phyloP scores from a whole-genome alignment of 1,140 invertebrate species.

The Ptiloglossa arizonensis region DNA sequence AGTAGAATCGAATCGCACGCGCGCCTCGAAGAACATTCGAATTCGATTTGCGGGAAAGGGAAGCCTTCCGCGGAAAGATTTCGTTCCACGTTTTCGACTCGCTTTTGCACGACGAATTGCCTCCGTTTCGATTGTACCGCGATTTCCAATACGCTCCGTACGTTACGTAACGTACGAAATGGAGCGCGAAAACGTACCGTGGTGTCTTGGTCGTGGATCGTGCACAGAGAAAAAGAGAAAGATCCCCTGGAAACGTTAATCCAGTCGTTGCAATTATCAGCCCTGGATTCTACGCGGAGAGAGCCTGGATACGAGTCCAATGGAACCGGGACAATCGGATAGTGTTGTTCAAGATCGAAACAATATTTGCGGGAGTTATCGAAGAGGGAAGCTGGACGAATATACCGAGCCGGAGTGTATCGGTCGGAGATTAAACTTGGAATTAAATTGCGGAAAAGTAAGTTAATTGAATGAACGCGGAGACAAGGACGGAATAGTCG shows the following conservation, averaged over 20 bases:
- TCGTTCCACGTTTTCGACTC: too few relatives aligned
- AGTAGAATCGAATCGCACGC: too few relatives aligned
- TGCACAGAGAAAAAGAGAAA: neutral
- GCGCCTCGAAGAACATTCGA: too few relatives aligned
- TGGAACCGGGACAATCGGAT: neutral
- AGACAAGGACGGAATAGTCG: too few relatives aligned
- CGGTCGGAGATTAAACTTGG: conserved; percentile 5
- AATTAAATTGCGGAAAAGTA: neutral
- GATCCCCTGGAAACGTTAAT: neutral
- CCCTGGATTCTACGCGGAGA: neutral
- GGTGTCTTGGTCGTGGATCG: neutral
- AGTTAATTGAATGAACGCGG: too few relatives aligned
- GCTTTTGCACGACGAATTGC: too few relatives aligned
- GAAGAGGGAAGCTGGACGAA: neutral
- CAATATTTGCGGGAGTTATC: conserved; percentile 3
- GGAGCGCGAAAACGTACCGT: neutral
- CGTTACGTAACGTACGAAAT: neutral
- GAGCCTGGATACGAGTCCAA: too few relatives aligned
- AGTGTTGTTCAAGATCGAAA: neutral
- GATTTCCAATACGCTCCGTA: too few relatives aligned
- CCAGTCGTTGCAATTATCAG: neutral
- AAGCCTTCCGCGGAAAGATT: too few relatives aligned
- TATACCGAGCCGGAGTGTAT: neutral
- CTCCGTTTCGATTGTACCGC: too few relatives aligned
- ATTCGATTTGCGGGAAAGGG: too few relatives aligned